Evolutionary conservation across 2,113 vertebrate genomes (phyloP).

Genomic region (Alexandromys fortis): DNA sequence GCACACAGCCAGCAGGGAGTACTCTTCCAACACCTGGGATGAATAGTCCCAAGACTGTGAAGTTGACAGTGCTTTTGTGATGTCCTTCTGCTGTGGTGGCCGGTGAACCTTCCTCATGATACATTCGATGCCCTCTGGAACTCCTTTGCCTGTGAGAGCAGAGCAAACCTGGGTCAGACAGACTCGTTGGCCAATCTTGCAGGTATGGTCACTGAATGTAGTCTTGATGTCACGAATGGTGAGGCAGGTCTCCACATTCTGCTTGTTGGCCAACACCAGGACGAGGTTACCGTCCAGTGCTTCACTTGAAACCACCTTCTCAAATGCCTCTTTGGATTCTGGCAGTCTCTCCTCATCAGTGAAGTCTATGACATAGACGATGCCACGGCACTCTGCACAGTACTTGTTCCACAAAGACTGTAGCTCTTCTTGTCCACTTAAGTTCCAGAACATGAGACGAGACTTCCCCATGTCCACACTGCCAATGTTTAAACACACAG

Average conservation of each 20-base stretch:
- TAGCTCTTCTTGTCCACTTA: slow-evolving; percentile 97
- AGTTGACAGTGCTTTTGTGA: slow-evolving; percentile 83
- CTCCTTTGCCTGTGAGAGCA: slow-evolving; percentile 93
- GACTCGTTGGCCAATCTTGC: slow-evolving; percentile 96
- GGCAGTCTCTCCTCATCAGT: too few relatives aligned
- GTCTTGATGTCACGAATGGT: slow-evolving; percentile 98
- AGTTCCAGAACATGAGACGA: slow-evolving; percentile 99
- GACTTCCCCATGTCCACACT: slow-evolving; percentile 97
- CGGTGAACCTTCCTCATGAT: slow-evolving; percentile 92
- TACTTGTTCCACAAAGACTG: slow-evolving; percentile 98
- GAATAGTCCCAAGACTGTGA: background rate
- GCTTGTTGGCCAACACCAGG: too few relatives aligned
- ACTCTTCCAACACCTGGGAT: slow-evolving; percentile 44
- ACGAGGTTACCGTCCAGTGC: too few relatives aligned
- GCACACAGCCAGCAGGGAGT: slow-evolving; percentile 41
- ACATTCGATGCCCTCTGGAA: slow-evolving; percentile 93
- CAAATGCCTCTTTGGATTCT: too few relatives aligned
- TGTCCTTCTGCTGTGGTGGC: slow-evolving; percentile 92
- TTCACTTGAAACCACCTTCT: too few relatives aligned
- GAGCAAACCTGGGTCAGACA: slow-evolving; percentile 97
- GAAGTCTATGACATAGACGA: too few relatives aligned
- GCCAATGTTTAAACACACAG: slow-evolving; percentile 98
- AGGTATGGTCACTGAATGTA: slow-evolving; percentile 95
- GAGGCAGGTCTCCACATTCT: slow-evolving; percentile 88
- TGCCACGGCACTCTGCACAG: too few relatives aligned